phyloP scores from a whole-genome alignment of 2,113 vertebrate genomes.

The Loxodonta africana region DNA sequence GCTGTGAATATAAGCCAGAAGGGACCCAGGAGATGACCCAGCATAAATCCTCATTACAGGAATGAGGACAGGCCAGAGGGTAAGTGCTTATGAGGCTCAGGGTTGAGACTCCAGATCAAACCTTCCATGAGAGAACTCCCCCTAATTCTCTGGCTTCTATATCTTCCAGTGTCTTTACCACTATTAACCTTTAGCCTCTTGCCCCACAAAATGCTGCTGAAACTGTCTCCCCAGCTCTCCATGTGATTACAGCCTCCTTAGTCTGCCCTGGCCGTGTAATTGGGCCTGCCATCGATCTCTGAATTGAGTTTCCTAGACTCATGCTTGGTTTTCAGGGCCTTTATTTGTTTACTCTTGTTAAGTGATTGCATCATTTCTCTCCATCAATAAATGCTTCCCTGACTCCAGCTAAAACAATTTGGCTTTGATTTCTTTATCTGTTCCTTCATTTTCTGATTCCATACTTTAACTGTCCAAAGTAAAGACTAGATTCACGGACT shows the following conservation, averaged over 20 bases:
- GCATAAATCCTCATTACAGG: background rate
- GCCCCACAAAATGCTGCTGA: constrained; percentile 35
- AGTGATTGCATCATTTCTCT: constrained; percentile 9
- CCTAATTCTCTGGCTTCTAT: background rate
- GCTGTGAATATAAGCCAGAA: background rate
- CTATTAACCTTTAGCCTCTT: constrained; percentile 42
- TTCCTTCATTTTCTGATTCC: constrained; percentile 28
- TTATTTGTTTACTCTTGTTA: constrained; percentile 44
- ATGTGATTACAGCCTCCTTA: background rate
- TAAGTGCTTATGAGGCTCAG: background rate
- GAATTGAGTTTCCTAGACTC: background rate
- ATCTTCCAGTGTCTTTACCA: background rate
- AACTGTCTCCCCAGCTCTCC: background rate
- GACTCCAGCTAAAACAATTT: constrained; percentile 45
- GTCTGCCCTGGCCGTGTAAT: background rate
- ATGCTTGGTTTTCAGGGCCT: background rate
- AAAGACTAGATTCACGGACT: no score
- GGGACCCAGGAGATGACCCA: background rate
- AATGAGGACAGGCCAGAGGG: background rate
- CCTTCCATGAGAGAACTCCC: background rate
- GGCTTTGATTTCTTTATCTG: constrained; percentile 29
- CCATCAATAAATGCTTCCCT: background rate
- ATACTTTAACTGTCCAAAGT: background rate
- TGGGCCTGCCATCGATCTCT: background rate
- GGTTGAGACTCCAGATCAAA: background rate